phyloP scores from a whole-genome alignment of 2,113 vertebrate genomes.

The Pomatostomus ruficeps region DNA sequence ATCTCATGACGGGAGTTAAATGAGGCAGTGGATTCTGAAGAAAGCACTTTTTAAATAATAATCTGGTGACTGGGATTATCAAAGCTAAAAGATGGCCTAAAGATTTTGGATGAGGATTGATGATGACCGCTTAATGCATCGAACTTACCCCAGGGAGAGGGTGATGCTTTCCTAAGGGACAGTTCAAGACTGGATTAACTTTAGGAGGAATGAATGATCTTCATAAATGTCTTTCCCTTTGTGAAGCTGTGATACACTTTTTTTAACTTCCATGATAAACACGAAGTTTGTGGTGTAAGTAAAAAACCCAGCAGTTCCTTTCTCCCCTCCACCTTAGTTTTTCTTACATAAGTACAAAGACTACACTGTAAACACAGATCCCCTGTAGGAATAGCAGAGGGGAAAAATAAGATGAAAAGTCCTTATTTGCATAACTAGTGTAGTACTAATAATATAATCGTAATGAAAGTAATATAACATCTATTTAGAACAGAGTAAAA shows the following conservation, averaged over 20 bases:
- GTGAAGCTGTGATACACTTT: not conserved
- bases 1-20: not conserved
- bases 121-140: not conserved
- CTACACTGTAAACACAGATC: not conserved
- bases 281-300: not conserved
- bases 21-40: not conserved
- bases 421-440: not conserved
- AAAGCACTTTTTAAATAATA: not conserved
- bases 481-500: constrained; percentile 7
- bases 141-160: not conserved
- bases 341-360: not conserved
- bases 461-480: not conserved
- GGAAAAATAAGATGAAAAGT: not conserved
- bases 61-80: not conserved
- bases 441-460: not conserved
- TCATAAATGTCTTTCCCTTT: not conserved
- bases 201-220: not conserved
- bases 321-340: not conserved
- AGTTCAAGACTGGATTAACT: not conserved
- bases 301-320: not conserved
- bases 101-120: not conserved
- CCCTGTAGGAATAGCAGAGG: not conserved
- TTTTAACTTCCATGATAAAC: not conserved
- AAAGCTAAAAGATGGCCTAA: not conserved
- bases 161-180: not conserved